These are phyloP conservation scores for Oncopeltus fasciatus DNA, from an alignment of 1,140 invertebrate species.

Conservation along the genomic window DNA sequence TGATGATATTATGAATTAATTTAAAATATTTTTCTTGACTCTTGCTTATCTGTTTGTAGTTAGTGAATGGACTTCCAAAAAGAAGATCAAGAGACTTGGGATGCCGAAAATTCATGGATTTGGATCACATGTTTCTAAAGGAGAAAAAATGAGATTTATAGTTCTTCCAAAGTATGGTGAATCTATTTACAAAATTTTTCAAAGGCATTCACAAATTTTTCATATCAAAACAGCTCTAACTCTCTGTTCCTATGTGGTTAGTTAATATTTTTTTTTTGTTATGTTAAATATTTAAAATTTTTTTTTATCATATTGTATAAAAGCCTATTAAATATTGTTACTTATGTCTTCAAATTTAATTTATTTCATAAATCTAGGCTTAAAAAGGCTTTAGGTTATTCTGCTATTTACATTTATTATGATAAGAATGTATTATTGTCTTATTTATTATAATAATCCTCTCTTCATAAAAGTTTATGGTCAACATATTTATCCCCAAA, in stretches of 20 bases:
- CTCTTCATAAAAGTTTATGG: too few relatives aligned
- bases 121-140: conserved; percentile 55
- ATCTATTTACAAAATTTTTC: conserved; percentile 73
- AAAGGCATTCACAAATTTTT: conserved; percentile 45
- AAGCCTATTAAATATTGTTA: too few relatives aligned
- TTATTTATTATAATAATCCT: too few relatives aligned
- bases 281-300: too few relatives aligned
- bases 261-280: conserved; percentile 10
- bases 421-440: too few relatives aligned
- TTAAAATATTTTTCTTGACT: neutral
- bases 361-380: too few relatives aligned
- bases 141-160: conserved; percentile 72
- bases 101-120: conserved; percentile 77
- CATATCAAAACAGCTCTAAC: conserved; percentile 64
- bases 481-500: too few relatives aligned
- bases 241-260: conserved; percentile 66
- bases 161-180: conserved; percentile 77
- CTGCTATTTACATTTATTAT: too few relatives aligned
- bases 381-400: too few relatives aligned
- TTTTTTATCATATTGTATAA: too few relatives aligned
- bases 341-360: too few relatives aligned
- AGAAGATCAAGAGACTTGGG: conserved; percentile 57
- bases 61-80: conserved; percentile 51
- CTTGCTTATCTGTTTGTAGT: conserved; percentile 42
- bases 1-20: neutral